Percentiles rank a stretch among this genome's conserved stretches.
These are phyloP conservation scores for Argyresthia albistria DNA, from an alignment of 2,888 invertebrate genomes.

Conservation along the genomic window DNA sequence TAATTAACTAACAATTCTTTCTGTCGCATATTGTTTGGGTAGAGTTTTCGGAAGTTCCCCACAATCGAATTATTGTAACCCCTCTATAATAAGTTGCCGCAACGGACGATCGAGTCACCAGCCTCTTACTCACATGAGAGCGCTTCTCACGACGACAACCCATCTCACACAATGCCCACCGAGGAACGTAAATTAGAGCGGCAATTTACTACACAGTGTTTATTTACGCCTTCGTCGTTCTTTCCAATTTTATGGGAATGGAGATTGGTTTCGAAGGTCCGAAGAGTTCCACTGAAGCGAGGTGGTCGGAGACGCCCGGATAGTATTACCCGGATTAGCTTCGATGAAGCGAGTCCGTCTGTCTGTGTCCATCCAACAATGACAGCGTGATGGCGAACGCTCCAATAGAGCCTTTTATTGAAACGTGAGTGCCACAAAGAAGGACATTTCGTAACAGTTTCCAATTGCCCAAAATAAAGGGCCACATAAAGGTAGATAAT, in stretches of 20 bases:
- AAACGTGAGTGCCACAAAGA: not conserved
- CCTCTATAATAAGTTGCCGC: not conserved
- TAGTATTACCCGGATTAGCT: not conserved
- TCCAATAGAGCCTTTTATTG: slow-evolving; percentile 2
- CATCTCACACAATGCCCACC: not conserved
- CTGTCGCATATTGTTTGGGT: too few relatives aligned
- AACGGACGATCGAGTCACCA: not conserved
- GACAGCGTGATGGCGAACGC: not conserved
- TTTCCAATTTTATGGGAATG: not conserved
- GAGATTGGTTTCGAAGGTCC: not conserved
- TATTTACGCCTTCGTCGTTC: not conserved
- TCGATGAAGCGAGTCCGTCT: not conserved
- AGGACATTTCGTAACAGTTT: slow-evolving; percentile 6
- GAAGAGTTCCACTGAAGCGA: not conserved
- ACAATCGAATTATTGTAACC: not conserved
- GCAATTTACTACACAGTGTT: not conserved
- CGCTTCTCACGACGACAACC: not conserved
- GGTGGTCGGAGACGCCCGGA: not conserved
- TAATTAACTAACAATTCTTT: too few relatives aligned
- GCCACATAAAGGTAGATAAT: too few relatives aligned
- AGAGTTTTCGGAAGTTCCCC: too few relatives aligned
- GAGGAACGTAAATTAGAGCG: not conserved
- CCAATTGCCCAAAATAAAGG: not conserved
- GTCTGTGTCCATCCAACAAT: not conserved
- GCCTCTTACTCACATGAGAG: not conserved